Conservation (phyloP, 2,113 vertebrate species). For the Hystrix brachyura region DNA sequence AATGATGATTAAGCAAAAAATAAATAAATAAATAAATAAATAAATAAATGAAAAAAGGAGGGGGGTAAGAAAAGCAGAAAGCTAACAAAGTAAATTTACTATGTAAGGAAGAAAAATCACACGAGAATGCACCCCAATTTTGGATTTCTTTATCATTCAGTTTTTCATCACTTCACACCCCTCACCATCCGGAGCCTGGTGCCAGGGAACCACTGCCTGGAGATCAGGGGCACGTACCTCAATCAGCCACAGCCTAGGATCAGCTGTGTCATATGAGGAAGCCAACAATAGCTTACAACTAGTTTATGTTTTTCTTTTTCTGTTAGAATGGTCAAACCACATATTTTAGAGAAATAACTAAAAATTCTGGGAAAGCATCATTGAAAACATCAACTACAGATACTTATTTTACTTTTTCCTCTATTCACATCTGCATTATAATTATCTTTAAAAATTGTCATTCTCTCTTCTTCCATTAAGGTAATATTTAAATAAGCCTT, state of each 20-base stretch:
- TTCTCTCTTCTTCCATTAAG: background rate
- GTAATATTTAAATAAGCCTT: background rate
- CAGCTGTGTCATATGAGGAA: background rate
- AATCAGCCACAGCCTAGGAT: background rate
- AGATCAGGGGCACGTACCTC: fast-evolving
- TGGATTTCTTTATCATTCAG: background rate
- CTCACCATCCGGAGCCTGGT: background rate
- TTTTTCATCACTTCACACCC: background rate
- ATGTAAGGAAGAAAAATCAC: background rate
- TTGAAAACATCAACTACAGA: background rate
- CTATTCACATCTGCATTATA: background rate
- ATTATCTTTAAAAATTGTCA: background rate
- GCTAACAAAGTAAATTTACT: background rate
- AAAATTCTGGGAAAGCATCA: background rate
- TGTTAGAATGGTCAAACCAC: background rate
- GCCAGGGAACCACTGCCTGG: background rate
- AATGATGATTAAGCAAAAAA: background rate
- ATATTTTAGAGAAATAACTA: background rate
- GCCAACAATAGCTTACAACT: background rate
- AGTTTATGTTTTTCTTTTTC: background rate
- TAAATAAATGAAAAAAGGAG: no score
- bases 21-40: background rate
- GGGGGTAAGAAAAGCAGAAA: fast-evolving
- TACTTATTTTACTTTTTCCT: background rate
- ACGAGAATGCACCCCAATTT: background rate